Base-by-base conservation (phyloP, 2,797 vertebrate species). In the Danio aesculapii region DNA sequence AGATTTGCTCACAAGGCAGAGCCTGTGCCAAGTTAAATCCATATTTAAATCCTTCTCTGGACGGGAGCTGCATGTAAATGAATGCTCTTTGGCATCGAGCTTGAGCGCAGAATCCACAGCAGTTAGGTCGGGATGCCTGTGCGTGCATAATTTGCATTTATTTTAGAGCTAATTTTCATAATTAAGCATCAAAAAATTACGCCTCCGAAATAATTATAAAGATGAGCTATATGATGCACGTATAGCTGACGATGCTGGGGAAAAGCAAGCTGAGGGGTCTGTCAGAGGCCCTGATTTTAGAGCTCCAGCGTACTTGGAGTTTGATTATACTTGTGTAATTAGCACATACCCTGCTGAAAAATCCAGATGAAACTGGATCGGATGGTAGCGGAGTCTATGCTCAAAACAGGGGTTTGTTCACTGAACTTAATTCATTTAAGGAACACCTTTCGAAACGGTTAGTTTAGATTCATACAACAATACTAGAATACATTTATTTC, bases 41-140 rank as follows among this genome's bases (percentile, higher is more conserved):
- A 85, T 92, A 92, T 89, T 89, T 89, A 83, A 91, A 91, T 88
- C 89, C 86, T 83, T 78, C 84, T 84, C 86, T 88, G 88, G 86
- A 92, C 86, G 87, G 86, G 75, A 71, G 64, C 47, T 89, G 86
- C 86, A 84, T 91, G 89, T 91, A 91, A 94, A 91, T 91, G 84
- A 88, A 85, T 81, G 91, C 90, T 82, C 91, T 93, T 90, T 93
- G 92, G 89, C 89, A 93, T 68, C 53, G 86, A 53, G 75, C 85
- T 76, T 87, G 46, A 82, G 79, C 84, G 84, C 85, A 91, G 92
- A 90, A 85, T 84, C 75, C 79, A 68, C 67, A 67, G 81, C 82
- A 82, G 81, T 81, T 84, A 81, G 83, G 81, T 81, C 67, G 68
- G 82, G 74, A 83, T 79, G 73, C 83, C 85, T 81, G 80, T 77